Conservation (phyloP, 2,888 invertebrate species). For the Drepanosiphum platanoidis region DNA sequence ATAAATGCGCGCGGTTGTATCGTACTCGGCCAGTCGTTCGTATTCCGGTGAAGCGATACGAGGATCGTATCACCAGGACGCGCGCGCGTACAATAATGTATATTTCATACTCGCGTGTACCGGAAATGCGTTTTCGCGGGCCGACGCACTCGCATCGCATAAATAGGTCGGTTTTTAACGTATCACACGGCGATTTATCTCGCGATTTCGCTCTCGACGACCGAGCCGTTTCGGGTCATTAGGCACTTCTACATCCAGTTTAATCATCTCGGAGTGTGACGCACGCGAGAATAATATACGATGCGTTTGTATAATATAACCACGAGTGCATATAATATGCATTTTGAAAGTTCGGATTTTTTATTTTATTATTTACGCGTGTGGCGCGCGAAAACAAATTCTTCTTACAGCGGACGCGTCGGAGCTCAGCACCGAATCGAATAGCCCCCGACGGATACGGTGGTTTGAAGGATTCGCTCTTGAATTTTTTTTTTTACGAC, state of each 20-base stretch:
- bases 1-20: neutral
- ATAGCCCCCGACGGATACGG: neutral
- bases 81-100: neutral
- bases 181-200: neutral
- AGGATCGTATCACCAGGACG: neutral
- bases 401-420: no score
- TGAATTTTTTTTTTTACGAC: neutral
- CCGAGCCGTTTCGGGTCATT: no score
- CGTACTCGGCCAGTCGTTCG: no score
- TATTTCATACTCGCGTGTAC: neutral
- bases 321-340: neutral
- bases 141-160: conserved; percentile 9
- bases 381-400: no score
- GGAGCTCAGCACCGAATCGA: neutral
- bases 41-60: neutral
- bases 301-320: neutral
- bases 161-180: neutral
- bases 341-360: no score
- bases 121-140: conserved; percentile 26
- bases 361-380: no score
- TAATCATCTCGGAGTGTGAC: no score
- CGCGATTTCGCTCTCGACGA: neutral
- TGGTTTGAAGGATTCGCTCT: neutral
- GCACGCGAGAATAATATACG: no score
- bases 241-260: no score